These are phyloP conservation scores for Drosophila murphyi DNA, from an alignment of 1,140 invertebrate species.

Conservation along the genomic window DNA sequence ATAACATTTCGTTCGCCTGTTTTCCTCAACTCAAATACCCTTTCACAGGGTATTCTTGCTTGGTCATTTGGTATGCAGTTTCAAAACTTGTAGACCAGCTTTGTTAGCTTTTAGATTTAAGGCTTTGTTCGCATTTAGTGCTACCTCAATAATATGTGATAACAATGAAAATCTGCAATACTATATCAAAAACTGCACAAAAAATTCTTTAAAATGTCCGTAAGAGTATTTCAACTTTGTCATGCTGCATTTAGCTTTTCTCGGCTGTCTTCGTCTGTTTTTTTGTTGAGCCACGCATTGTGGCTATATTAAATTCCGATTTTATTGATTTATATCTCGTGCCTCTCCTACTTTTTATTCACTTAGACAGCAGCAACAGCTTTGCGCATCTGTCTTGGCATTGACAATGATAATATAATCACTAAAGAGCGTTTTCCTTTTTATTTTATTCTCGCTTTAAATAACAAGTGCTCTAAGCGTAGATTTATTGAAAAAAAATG, in stretches of 20 bases:
- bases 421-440: constrained; percentile 5
- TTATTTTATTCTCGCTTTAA: constrained; percentile 5
- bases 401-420: constrained; percentile 56
- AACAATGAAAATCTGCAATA: no score
- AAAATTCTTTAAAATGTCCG: not conserved
- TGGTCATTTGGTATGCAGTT: not conserved
- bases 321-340: constrained; percentile 66
- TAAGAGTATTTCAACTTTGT: constrained; percentile 4
- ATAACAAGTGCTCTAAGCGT: not conserved
- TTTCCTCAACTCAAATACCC: not conserved
- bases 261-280: not conserved
- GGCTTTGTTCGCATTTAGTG: no score
- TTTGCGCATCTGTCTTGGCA: constrained; percentile 28
- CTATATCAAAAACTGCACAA: not conserved
- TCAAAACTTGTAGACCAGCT: not conserved
- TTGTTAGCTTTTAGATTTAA: not conserved
- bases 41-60: not conserved
- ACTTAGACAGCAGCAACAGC: constrained; percentile 38
- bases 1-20: constrained; percentile 44
- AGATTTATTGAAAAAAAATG: not conserved
- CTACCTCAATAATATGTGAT: no score
- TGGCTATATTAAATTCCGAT: constrained; percentile 75
- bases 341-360: constrained; percentile 43
- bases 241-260: not conserved
- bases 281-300: constrained; percentile 33